Conservation (phyloP, 2,797 vertebrate species). For the Saxicola maurus region DNA sequence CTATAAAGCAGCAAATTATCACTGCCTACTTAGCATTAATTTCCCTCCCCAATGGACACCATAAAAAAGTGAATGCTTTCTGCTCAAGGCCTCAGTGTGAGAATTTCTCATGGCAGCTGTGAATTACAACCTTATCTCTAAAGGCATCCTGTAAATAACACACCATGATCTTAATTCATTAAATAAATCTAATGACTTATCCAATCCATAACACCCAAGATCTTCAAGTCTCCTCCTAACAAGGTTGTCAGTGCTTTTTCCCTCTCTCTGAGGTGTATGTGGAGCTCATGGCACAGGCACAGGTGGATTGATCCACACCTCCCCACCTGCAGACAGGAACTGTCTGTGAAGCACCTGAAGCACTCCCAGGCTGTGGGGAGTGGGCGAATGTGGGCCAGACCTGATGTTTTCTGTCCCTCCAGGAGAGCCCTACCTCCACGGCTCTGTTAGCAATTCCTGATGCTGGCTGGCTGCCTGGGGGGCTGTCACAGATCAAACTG, state of each 20-base stretch:
- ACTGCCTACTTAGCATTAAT: conserved; percentile 43
- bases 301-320: not conserved
- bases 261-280: not conserved
- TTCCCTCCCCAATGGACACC: conserved; percentile 19
- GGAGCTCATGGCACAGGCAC: not conserved
- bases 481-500: not conserved
- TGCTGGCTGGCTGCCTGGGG: not conserved
- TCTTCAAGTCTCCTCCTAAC: not conserved
- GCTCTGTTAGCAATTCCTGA: conserved; percentile 8
- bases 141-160: conserved; percentile 52
- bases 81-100: conserved; percentile 19
- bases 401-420: not conserved
- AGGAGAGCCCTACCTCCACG: not conserved
- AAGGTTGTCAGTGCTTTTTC: not conserved
- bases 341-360: accelerated
- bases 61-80: conserved; percentile 38
- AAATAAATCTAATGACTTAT: conserved; percentile 42
- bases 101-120: not conserved
- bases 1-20: conserved; percentile 48
- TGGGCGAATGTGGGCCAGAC: not conserved
- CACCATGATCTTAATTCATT: conserved; percentile 9
- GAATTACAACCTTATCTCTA: conserved; percentile 64
- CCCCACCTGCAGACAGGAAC: not conserved
- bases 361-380: not conserved
- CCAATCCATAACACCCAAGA: not conserved